These are phyloP conservation scores for Drosophila elegans DNA, from an alignment of 1,140 invertebrate genomes.

Conservation along the genomic window DNA sequence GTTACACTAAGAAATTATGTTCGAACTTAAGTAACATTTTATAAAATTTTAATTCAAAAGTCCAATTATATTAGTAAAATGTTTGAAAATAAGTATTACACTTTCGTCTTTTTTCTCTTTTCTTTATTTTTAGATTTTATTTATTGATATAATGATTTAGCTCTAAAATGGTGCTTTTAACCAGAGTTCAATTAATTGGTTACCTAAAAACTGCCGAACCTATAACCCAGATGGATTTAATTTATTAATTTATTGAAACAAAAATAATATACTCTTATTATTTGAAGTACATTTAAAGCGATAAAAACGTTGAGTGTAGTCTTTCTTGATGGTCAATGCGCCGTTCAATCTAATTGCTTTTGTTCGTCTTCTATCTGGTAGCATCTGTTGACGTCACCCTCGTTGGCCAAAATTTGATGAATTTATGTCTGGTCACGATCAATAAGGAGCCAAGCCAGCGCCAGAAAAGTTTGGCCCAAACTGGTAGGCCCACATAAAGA, in stretches of 20 bases:
- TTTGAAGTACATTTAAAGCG: background rate
- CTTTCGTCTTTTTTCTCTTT: background rate
- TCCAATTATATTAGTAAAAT: background rate
- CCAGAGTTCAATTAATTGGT: too few species aligned
- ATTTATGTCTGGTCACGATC: slow-evolving; percentile 79
- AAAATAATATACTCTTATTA: too few species aligned
- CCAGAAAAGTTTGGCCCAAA: slow-evolving; percentile 36
- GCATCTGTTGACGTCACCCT: slow-evolving; percentile 68
- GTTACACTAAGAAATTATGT: background rate
- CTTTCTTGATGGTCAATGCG: slow-evolving; percentile 18
- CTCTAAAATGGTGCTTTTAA: too few species aligned
- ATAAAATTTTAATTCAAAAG: background rate
- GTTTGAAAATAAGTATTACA: background rate
- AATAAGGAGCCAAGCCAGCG: slow-evolving; percentile 48
- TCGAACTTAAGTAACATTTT: background rate
- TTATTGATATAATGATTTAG: too few species aligned
- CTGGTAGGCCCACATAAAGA: slow-evolving; percentile 18
- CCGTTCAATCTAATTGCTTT: slow-evolving; percentile 40
- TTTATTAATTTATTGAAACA: too few species aligned
- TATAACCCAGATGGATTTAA: too few species aligned
- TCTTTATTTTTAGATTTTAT: background rate
- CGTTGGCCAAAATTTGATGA: slow-evolving; percentile 57
- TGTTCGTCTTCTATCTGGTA: slow-evolving; percentile 20
- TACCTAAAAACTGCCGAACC: too few species aligned
- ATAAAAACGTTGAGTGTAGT: background rate